A percentile compares a stretch with the other conserved stretches of the same genome.
Evolutionary conservation across 2,888 invertebrate genomes (phyloP).

Genomic region (Abscondita cerata): DNA sequence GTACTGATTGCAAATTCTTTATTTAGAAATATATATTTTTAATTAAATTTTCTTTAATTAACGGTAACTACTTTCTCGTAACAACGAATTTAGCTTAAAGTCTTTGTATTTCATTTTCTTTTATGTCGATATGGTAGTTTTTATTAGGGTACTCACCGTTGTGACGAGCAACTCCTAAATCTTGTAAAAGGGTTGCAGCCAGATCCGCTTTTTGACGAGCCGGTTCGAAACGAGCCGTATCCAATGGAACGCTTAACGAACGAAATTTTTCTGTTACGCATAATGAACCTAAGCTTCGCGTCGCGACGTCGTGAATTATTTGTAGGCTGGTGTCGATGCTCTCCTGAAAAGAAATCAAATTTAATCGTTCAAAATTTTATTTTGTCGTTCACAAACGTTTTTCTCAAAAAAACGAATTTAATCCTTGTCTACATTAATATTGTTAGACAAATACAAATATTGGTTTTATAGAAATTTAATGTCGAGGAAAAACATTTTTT

Average conservation of each 20-base stretch:
- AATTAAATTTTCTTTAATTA: not conserved
- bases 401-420: too few relatives aligned
- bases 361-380: too few relatives aligned
- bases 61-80: not conserved
- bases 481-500: too few relatives aligned
- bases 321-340: slow-evolving; percentile 61
- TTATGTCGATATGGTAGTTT: not conserved
- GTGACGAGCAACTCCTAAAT: slow-evolving; percentile 72
- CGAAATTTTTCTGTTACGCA: slow-evolving; percentile 76
- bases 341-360: slow-evolving; percentile 49
- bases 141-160: slow-evolving; percentile 59
- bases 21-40: too few relatives aligned
- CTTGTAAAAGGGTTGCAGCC: slow-evolving; percentile 76
- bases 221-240: slow-evolving; percentile 75
- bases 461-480: too few relatives aligned
- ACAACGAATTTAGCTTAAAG: not conserved
- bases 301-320: slow-evolving; percentile 77
- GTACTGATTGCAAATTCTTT: too few relatives aligned
- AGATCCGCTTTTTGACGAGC: slow-evolving; percentile 81
- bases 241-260: slow-evolving; percentile 72
- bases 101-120: not conserved
- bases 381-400: too few relatives aligned
- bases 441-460: too few relatives aligned
- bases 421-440: too few relatives aligned
- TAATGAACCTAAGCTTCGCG: slow-evolving; percentile 73